phyloP scores from a whole-genome alignment of 2,888 invertebrate genomes.

The Sylvicola cinctus region DNA sequence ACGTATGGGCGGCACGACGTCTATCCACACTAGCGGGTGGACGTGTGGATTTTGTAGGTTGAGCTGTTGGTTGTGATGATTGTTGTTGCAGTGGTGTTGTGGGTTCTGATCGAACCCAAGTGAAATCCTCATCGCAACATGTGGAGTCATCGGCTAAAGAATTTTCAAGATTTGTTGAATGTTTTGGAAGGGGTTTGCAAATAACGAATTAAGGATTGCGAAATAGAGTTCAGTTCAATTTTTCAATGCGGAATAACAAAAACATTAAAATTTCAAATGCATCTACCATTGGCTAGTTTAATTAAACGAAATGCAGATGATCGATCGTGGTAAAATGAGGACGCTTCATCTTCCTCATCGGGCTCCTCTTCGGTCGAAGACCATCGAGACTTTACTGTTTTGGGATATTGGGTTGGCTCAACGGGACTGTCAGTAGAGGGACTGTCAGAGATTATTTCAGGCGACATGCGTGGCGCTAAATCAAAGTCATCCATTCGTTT shows the following conservation, averaged over 20 bases:
- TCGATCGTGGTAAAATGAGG: constrained; percentile 7
- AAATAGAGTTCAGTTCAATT: no score
- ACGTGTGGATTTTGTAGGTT: constrained; percentile 13
- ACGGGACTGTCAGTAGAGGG: neutral
- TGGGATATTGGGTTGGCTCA: neutral
- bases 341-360: neutral
- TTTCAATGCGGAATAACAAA: no score
- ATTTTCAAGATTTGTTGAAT: no score
- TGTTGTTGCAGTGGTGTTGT: constrained; percentile 6
- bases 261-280: no score
- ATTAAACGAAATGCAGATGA: constrained; percentile 1
- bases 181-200: no score
- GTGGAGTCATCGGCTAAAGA: constrained; percentile 32
- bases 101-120: constrained; percentile 34
- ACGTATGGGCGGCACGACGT: constrained; percentile 26
- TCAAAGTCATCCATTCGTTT: constrained; percentile 4
- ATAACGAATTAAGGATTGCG: no score
- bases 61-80: constrained; percentile 1
- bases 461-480: neutral
- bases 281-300: no score
- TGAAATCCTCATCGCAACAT: constrained; percentile 43
- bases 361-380: constrained; percentile 7
- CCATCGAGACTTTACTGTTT: constrained; percentile 4
- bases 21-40: constrained; percentile 30
- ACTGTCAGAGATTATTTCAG: neutral